Conservation (phyloP, 2,113 vertebrate species). For the Psilopsiagon aymara region DNA sequence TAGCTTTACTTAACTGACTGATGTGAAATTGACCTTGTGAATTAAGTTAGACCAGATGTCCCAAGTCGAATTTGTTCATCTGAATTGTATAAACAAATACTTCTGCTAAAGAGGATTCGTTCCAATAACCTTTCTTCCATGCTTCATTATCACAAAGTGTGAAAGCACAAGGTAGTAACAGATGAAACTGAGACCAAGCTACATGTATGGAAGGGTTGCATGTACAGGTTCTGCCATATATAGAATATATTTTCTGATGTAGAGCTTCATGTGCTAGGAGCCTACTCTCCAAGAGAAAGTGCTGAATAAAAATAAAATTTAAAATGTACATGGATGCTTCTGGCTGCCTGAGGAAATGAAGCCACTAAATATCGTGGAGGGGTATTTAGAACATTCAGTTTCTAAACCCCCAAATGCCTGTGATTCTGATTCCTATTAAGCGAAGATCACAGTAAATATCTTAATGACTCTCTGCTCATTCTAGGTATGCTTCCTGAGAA, state of each 20-base stretch:
- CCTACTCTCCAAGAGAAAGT: neutral
- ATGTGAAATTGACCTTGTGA: neutral
- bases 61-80: neutral
- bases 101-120: neutral
- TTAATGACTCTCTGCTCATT: constrained; percentile 7
- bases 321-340: neutral
- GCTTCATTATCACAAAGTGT: neutral
- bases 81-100: neutral
- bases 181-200: neutral
- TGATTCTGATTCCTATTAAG: neutral
- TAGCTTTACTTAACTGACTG: neutral
- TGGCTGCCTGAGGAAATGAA: neutral
- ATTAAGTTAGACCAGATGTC: neutral
- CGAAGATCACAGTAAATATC: neutral
- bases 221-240: neutral
- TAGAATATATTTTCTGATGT: neutral
- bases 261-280: neutral
- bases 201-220: neutral
- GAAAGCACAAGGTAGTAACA: neutral
- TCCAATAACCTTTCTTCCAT: neutral
- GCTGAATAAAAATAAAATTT: neutral
- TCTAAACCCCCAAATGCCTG: neutral
- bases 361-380: neutral
- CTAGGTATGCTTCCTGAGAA: constrained; percentile 70
- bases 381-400: neutral